These are phyloP conservation scores for Patella vulgata DNA, from an alignment of 1,140 invertebrate species.

Conservation along the genomic window DNA sequence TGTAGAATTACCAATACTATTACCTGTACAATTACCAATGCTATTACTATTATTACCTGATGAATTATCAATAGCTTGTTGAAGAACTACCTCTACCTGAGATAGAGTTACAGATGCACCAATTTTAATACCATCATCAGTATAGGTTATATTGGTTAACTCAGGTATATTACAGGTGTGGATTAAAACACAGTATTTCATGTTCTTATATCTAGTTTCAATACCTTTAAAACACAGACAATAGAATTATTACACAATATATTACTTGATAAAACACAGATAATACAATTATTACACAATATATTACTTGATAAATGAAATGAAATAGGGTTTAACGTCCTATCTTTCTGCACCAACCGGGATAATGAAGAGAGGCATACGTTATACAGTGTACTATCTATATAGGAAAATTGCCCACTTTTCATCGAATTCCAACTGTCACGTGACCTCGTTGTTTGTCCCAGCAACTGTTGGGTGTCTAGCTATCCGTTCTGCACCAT, in stretches of 20 bases:
- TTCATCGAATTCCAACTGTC: too few species aligned
- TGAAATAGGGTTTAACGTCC: too few species aligned
- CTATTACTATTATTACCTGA: conserved; percentile 24
- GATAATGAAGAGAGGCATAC: too few species aligned
- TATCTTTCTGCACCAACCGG: too few species aligned
- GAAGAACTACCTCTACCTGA: conserved; percentile 76
- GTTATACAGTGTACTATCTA: too few species aligned
- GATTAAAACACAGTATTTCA: conserved; percentile 83
- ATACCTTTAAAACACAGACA: conserved; percentile 69
- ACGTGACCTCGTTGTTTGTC: too few species aligned
- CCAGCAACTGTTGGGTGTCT: too few species aligned
- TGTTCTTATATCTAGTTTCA: conserved; percentile 91
- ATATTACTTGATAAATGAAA: too few species aligned
- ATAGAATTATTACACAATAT: background rate
- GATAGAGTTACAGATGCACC: conserved; percentile 84
- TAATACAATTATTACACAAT: too few species aligned
- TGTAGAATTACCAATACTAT: background rate
- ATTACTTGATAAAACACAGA: conserved; percentile 67
- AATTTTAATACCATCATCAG: conserved; percentile 74
- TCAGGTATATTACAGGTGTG: conserved; percentile 80
- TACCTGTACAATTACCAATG: background rate
- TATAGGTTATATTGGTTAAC: conserved; percentile 68
- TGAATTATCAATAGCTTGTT: conserved; percentile 68
- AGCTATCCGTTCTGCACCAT: too few species aligned
- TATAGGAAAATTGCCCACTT: too few species aligned